Percentiles rank a stretch among this genome's conserved stretches.
These are phyloP conservation scores for Excalfactoria chinensis DNA, from an alignment of 2,113 vertebrate genomes.

Conservation along the genomic window DNA sequence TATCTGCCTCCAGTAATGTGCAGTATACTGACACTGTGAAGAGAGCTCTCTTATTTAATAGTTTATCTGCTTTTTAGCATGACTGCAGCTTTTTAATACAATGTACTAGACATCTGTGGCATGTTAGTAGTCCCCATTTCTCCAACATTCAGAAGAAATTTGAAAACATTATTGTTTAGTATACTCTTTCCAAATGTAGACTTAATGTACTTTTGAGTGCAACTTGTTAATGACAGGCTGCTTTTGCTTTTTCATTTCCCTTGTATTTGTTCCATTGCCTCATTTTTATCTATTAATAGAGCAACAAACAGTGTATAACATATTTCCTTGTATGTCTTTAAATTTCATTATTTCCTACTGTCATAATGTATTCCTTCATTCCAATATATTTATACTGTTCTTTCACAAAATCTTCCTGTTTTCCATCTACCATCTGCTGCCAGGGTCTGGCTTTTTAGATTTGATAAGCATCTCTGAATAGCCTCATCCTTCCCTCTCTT, in stretches of 20 bases:
- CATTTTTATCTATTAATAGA: constrained; percentile 52
- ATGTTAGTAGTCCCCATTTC: not conserved
- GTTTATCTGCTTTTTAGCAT: not conserved
- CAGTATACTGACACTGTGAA: not conserved
- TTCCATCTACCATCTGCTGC: not conserved
- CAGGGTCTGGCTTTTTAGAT: not conserved
- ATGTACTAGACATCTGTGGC: constrained; percentile 27
- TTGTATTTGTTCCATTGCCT: constrained; percentile 37
- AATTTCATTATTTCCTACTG: not conserved
- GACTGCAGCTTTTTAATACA: constrained; percentile 39
- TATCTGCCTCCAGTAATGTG: not conserved
- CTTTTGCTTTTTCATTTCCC: not conserved
- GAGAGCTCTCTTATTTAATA: not conserved
- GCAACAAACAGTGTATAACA: not conserved
- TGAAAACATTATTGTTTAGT: constrained; percentile 44
- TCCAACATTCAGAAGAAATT: not conserved
- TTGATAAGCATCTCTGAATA: constrained; percentile 10
- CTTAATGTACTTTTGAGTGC: constrained; percentile 10
- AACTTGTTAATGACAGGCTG: constrained; percentile 33
- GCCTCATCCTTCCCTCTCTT: not conserved
- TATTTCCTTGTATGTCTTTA: not conserved
- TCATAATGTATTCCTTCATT: not conserved
- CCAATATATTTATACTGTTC: not conserved
- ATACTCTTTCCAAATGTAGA: constrained; percentile 33
- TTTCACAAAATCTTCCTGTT: not conserved